These are phyloP conservation scores for Columba guinea DNA, from an alignment of 2,797 vertebrate species.

Conservation along the genomic window DNA sequence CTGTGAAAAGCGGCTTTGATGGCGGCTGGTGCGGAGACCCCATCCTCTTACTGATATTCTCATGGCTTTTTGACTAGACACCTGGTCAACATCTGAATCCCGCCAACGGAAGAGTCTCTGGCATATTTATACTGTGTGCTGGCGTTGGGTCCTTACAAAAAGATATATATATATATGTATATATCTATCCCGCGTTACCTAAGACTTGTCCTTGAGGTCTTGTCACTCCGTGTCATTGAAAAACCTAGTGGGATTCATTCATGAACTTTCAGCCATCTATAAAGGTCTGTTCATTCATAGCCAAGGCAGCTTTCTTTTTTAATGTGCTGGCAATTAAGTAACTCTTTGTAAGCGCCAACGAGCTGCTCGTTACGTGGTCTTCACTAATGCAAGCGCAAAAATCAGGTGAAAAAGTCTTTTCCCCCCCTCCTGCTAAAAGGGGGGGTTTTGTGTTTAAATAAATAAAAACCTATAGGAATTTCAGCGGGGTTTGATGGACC, in stretches of 20 bases:
- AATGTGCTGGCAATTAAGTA: constrained; percentile 49
- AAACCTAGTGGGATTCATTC: constrained; percentile 9
- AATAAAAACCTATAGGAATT: constrained; percentile 35
- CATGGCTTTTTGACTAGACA: constrained; percentile 55
- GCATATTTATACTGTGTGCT: constrained; percentile 55
- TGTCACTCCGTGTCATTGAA: constrained; percentile 50
- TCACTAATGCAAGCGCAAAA: constrained; percentile 24
- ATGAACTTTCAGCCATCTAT: constrained; percentile 54
- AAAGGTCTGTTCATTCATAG: constrained; percentile 72
- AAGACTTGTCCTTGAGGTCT: constrained; percentile 58
- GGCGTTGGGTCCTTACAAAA: constrained; percentile 20
- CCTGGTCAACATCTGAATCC: constrained; percentile 47
- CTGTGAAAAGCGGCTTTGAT: neutral
- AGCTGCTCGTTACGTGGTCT: constrained; percentile 45
- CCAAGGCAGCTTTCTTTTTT: constrained; percentile 7
- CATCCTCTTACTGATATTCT: constrained; percentile 22
- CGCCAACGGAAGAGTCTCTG: constrained; percentile 48
- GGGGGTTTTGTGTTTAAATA: constrained; percentile 10
- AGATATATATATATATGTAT: neutral
- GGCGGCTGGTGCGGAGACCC: neutral
- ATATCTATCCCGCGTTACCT: constrained; percentile 20
- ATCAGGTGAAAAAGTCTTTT: neutral
- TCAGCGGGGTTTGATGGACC: neutral
- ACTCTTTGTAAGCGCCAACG: constrained; percentile 42
- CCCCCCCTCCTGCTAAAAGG: neutral